Evolutionary conservation across 2,888 invertebrate genomes (phyloP).

Genomic region (Pseudeuparius sepicola): DNA sequence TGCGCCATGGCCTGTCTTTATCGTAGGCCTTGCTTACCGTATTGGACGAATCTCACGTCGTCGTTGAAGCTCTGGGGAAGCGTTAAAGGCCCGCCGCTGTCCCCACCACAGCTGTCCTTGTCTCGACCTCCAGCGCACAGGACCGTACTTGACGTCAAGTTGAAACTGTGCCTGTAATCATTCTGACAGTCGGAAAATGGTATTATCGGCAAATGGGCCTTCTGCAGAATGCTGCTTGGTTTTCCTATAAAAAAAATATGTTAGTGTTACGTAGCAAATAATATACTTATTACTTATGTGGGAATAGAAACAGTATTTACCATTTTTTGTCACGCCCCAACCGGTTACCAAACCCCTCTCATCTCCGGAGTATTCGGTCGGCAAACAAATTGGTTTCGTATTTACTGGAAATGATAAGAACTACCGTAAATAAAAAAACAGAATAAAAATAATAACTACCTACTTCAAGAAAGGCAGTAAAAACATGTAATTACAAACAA

Average conservation of each 20-base stretch:
- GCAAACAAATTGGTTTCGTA: too few species aligned
- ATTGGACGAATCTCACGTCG: constrained; percentile 43
- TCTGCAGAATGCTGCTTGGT: constrained; percentile 33
- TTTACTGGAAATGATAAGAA: too few species aligned
- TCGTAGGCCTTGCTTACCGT: too few species aligned
- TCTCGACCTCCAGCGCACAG: constrained; percentile 55
- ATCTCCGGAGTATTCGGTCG: too few species aligned
- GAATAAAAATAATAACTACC: too few species aligned
- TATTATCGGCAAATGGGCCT: constrained; percentile 37
- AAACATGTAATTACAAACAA: too few species aligned
- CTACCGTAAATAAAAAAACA: too few species aligned
- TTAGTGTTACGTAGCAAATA: not conserved
- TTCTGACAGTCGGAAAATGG: constrained; percentile 29
- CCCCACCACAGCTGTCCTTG: constrained; percentile 53
- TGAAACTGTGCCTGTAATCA: constrained; percentile 26
- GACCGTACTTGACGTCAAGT: constrained; percentile 30
- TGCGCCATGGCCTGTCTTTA: too few species aligned
- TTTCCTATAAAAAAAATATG: constrained; percentile 23
- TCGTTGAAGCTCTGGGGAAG: constrained; percentile 33
- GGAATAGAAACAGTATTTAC: too few species aligned
- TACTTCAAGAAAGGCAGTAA: too few species aligned
- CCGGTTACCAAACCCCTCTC: too few species aligned
- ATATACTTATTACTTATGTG: not conserved
- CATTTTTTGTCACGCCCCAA: too few species aligned
- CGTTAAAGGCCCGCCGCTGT: constrained; percentile 56